Percentiles rank a stretch among this genome's conserved stretches.
Conservation (phyloP, 2,113 vertebrate species). For the Gambusia holbrooki region DNA sequence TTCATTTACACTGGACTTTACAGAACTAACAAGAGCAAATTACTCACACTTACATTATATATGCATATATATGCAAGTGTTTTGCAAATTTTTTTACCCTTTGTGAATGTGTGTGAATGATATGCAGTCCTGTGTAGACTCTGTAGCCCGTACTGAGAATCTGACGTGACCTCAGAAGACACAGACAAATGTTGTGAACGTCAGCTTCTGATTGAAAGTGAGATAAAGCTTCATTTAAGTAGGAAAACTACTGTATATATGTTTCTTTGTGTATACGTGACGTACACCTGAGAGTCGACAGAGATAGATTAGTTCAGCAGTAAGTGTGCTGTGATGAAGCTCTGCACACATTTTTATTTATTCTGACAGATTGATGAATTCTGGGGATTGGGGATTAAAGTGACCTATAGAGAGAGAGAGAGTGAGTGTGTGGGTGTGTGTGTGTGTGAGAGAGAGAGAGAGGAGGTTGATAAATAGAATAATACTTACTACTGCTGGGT, state of each 20-base stretch:
- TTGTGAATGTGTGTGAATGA: neutral
- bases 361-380: constrained; percentile 59
- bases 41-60: too few species aligned
- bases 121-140: neutral
- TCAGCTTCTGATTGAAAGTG: neutral
- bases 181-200: neutral
- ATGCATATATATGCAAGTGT: too few species aligned
- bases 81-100: too few species aligned
- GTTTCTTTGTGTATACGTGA: neutral
- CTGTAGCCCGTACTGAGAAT: neutral
- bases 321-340: constrained; percentile 43
- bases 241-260: neutral
- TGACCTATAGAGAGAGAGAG: constrained; percentile 9
- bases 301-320: constrained; percentile 12
- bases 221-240: neutral
- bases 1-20: too few species aligned
- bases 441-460: neutral
- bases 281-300: constrained; percentile 21
- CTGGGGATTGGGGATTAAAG: constrained; percentile 35
- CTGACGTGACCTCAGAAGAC: neutral
- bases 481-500: constrained; percentile 95
- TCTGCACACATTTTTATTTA: constrained; percentile 41
- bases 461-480: constrained; percentile 16
- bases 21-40: too few species aligned
- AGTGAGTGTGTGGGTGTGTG: constrained; percentile 5